Percentiles rank a stretch among this genome's conserved stretches.
Conservation (phyloP, 2,888 invertebrate species). For the Drosophila austrosaltans region DNA sequence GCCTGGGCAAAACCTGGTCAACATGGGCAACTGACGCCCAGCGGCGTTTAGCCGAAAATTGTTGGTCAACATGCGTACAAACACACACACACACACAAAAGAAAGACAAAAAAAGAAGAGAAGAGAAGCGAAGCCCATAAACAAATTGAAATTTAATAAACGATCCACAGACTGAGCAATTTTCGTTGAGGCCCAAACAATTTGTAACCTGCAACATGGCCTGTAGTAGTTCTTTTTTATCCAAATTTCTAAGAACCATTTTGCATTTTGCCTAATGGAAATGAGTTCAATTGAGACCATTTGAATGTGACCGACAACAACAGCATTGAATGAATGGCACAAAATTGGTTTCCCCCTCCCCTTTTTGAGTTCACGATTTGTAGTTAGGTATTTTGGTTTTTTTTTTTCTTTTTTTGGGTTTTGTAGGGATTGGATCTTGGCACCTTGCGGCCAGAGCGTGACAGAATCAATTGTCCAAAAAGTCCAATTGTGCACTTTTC, state of each 20-base stretch:
- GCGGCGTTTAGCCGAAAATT: slow-evolving; percentile 10
- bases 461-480: slow-evolving; percentile 3
- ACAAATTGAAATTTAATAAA: slow-evolving; percentile 61
- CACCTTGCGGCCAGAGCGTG: slow-evolving; percentile 12
- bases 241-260: neutral
- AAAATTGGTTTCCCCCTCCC: neutral
- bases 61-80: slow-evolving; percentile 3
- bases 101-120: neutral
- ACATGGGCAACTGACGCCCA: neutral
- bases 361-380: neutral
- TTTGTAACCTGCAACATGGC: neutral
- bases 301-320: neutral
- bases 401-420: neutral
- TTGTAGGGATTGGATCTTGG: neutral
- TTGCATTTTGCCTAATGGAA: neutral
- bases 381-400: neutral
- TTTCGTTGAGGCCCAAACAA: slow-evolving; percentile 23
- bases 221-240: neutral
- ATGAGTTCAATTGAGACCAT: neutral
- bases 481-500: too few species aligned
- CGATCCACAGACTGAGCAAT: slow-evolving; percentile 40
- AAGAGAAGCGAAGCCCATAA: slow-evolving; percentile 42
- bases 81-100: neutral
- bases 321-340: neutral
- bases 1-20: neutral